Percentiles rank a stretch among this genome's conserved stretches.
phyloP scores from a whole-genome alignment of 1,140 invertebrate genomes.

The Chrysopa pallens region DNA sequence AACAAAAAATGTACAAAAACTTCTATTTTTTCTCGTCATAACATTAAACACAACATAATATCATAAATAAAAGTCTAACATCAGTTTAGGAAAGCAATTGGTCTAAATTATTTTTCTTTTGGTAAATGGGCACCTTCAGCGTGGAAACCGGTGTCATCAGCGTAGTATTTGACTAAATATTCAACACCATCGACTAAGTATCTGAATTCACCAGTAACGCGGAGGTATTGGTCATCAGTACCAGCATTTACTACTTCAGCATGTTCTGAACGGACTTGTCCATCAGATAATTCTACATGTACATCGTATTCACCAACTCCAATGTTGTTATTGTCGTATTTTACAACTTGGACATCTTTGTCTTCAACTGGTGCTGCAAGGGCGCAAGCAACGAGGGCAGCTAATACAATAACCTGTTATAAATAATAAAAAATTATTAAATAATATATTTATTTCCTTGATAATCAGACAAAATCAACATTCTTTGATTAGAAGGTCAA shows the following conservation, averaged over 20 bases:
- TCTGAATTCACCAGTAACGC: constrained; percentile 41
- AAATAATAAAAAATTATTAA: too few relatives aligned
- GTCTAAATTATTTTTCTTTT: constrained; percentile 10
- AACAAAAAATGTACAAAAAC: too few relatives aligned
- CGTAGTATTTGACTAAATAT: constrained; percentile 40
- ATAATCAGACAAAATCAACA: too few relatives aligned
- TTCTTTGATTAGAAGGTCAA: too few relatives aligned
- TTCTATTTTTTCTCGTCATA: too few relatives aligned
- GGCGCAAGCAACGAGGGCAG: not conserved
- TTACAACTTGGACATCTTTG: not conserved
- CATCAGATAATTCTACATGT: constrained; percentile 22
- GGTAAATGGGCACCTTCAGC: constrained; percentile 39
- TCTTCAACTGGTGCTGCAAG: not conserved
- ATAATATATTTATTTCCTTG: too few relatives aligned
- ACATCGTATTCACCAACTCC: not conserved
- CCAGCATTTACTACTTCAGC: constrained; percentile 35
- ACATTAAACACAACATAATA: too few relatives aligned
- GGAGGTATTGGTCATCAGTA: constrained; percentile 32
- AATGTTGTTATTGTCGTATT: not conserved
- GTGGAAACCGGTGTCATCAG: constrained; percentile 59
- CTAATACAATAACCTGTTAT: not conserved
- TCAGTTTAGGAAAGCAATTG: too few relatives aligned
- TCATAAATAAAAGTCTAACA: too few relatives aligned
- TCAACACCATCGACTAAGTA: constrained; percentile 44
- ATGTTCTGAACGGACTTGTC: constrained; percentile 37